phyloP scores from a whole-genome alignment of 2,888 invertebrate species.

The Marronus borbonicus region DNA sequence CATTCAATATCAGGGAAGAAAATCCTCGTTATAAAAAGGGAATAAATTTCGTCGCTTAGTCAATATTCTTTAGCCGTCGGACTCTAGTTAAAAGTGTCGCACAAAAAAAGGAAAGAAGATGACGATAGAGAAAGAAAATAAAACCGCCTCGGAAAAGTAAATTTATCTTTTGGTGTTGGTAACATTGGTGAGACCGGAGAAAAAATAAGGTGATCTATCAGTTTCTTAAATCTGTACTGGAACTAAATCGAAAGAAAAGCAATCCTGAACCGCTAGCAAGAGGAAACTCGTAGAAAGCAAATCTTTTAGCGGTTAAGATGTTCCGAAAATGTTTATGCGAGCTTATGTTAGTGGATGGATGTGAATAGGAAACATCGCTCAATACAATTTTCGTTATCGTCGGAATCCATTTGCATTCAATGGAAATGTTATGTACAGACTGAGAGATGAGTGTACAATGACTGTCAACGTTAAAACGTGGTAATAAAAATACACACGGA shows the following conservation, averaged over 20 bases:
- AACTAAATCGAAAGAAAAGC: slow-evolving; percentile 52
- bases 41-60: slow-evolving; percentile 20
- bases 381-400: slow-evolving; percentile 41
- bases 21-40: neutral
- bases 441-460: slow-evolving; percentile 5
- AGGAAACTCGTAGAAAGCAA: slow-evolving; percentile 47
- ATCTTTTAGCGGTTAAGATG: slow-evolving; percentile 49
- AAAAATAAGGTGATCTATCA: slow-evolving; percentile 51
- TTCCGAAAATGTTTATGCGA: slow-evolving; percentile 49
- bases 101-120: slow-evolving; percentile 22
- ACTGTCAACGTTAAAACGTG: slow-evolving; percentile 1
- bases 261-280: slow-evolving; percentile 37
- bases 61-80: slow-evolving; percentile 21
- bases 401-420: slow-evolving; percentile 39
- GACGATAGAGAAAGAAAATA: slow-evolving; percentile 7
- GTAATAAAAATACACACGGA: neutral
- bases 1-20: too few relatives aligned
- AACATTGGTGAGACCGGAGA: slow-evolving; percentile 23
- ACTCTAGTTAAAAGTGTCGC: slow-evolving; percentile 23
- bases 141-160: slow-evolving; percentile 33
- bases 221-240: slow-evolving; percentile 45
- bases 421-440: slow-evolving; percentile 31
- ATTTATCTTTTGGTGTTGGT: slow-evolving; percentile 39
- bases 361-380: slow-evolving; percentile 44
- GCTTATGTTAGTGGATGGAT: slow-evolving; percentile 40